Percentiles rank a stretch among this genome's conserved stretches.
Evolutionary conservation across 1,140 invertebrate genomes (phyloP).

Genomic region (Samia ricini): DNA sequence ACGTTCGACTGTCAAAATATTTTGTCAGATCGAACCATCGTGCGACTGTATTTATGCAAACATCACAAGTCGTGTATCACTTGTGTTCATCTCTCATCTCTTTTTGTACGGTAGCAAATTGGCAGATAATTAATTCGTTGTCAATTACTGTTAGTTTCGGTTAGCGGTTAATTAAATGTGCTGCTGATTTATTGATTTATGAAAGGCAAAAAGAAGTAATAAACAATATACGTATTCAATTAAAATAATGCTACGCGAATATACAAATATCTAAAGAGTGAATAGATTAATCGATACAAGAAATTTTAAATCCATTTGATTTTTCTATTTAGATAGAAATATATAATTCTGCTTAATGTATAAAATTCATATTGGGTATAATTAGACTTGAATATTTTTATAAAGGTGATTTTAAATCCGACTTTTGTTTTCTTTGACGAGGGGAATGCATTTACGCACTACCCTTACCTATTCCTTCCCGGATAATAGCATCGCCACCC

Average conservation of each 20-base stretch:
- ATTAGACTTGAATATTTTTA: too few relatives aligned
- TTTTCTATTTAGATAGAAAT: too few relatives aligned
- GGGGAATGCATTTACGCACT: too few relatives aligned
- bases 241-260: not conserved
- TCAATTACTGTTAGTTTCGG: constrained; percentile 1
- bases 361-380: too few relatives aligned
- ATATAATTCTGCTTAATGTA: too few relatives aligned
- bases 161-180: not conserved
- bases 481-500: too few relatives aligned
- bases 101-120: constrained; percentile 1
- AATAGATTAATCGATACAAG: too few relatives aligned
- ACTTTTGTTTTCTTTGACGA: too few relatives aligned
- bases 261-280: not conserved
- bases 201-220: not conserved
- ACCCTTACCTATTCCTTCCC: too few relatives aligned
- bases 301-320: too few relatives aligned
- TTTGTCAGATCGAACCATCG: constrained; percentile 16
- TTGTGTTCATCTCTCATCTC: constrained; percentile 5
- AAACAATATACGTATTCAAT: not conserved
- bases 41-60: constrained; percentile 2
- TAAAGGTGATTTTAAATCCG: too few relatives aligned
- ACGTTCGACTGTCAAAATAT: constrained; percentile 46
- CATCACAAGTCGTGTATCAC: constrained; percentile 3
- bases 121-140: constrained; percentile 9
- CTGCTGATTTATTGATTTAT: not conserved